Evolutionary conservation across 2,797 vertebrate species (phyloP).

Genomic region (Pteropus rufus): DNA sequence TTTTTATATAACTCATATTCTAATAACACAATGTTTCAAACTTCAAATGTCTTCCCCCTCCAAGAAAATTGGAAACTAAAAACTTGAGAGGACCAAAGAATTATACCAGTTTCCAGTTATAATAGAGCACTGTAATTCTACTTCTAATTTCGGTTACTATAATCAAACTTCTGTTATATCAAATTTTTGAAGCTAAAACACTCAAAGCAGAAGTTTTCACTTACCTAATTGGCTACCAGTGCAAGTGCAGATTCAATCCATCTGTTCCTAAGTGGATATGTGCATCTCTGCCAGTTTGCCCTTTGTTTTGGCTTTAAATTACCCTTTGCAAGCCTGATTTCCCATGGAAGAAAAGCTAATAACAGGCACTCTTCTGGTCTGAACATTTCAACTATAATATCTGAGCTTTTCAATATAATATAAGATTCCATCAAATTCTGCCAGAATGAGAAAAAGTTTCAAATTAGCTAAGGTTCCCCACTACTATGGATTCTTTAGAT

Average conservation of each 20-base stretch:
- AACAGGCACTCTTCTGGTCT: conserved; percentile 17
- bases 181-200: conserved; percentile 52
- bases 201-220: conserved; percentile 61
- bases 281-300: conserved; percentile 34
- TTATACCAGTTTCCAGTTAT: not conserved
- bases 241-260: conserved; percentile 57
- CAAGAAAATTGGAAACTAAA: not conserved
- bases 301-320: conserved; percentile 62
- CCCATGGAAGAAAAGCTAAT: conserved; percentile 36
- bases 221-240: conserved; percentile 62
- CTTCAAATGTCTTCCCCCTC: not conserved
- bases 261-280: conserved; percentile 47
- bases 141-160: conserved; percentile 49
- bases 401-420: too few species aligned
- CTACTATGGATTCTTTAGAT: not conserved
- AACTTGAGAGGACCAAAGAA: not conserved
- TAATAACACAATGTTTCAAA: not conserved
- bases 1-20: not conserved
- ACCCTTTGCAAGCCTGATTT: conserved; percentile 38
- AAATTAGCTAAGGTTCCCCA: not conserved
- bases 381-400: conserved; percentile 39
- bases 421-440: not conserved
- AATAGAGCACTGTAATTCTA: conserved; percentile 20
- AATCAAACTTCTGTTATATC: conserved; percentile 58
- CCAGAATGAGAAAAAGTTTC: not conserved